Evolutionary conservation across 2,113 vertebrate genomes (phyloP).

Genomic region (human (Homo sapiens)): GRCh38 chr11:76015501-76016000

Average conservation of each 20-base stretch:
- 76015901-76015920: background rate
- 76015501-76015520: background rate
- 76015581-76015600: background rate
- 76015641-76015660: background rate
- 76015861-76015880: background rate
- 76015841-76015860: background rate
- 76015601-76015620: background rate
- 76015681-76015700: background rate
- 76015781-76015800: conserved; percentile 20
- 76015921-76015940: background rate
- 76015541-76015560: background rate
- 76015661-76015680: background rate
- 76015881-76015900: background rate
- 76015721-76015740: background rate
- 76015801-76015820: background rate
- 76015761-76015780: conserved; percentile 5
- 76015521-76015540: background rate
- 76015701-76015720: background rate
- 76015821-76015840: background rate
- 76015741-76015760: conserved; percentile 11
- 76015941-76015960: conserved; percentile 4
- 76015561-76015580: conserved; percentile 9
- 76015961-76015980: background rate
- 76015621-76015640: background rate
- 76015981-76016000: background rate